Base-by-base conservation (phyloP, 2,888 invertebrate species). In the Ditylenchus weischeri region DNA sequence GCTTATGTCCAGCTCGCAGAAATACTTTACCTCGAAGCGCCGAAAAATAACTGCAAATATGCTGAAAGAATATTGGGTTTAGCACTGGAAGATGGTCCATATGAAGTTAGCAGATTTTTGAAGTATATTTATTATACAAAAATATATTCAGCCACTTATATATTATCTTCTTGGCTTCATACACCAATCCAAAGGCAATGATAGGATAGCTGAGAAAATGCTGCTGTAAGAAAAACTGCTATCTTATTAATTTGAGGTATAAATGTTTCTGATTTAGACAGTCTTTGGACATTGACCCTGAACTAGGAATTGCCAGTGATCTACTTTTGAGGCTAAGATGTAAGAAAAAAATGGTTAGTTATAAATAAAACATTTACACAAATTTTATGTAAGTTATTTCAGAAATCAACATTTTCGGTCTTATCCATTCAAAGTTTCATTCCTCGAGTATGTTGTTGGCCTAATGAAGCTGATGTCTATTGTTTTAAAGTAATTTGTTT, bases 381-480 rank as follows among this genome's bases (percentile, higher is more conserved):
- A 19, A 19, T 54, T 23, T 7, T 23, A 10, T 23, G 11, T 23
- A 54, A 10, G 54, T 10, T 54, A 11, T 54, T 54, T 54, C 15
- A 43, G 43, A 43, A 43, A 43, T 8, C 43, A 43, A 43, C 43
- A 43, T 15, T 43, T 10, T 43, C 15, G 43, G 43, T 43, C 8
- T 13, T 13, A 43, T 43, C 43, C 11, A 43, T 43, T 15, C 43
- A 43, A 43, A 43, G 8, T 15, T 10, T 15, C 15, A 43, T 43
- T 43, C 43, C 43, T 23, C 73, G 72, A 38, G 48, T 72, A 35
- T 72, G 73, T 64, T 72, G 73, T 47, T 72, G 73, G 73, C 67
- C 70, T 10, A 73, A 57, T 51, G 75, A 72, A 38, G 72, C 69
- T 18, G 50, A 76, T 23, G 65, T 72, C 36, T 70, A 58, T 51